phyloP scores from a whole-genome alignment of 2,888 invertebrate genomes.

The Dascillus cervinus region DNA sequence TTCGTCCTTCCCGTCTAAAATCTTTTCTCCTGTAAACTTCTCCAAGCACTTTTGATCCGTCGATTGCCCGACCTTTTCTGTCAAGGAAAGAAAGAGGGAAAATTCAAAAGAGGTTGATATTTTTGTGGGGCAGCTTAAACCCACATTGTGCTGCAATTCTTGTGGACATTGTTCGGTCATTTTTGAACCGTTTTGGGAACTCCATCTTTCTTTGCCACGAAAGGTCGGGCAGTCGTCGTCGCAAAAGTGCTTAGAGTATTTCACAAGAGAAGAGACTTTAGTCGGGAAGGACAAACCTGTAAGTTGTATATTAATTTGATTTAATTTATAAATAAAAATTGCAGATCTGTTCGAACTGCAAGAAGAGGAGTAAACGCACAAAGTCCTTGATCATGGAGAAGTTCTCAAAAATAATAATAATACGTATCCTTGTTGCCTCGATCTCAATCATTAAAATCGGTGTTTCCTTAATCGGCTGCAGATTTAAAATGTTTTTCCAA shows the following conservation, averaged over 20 bases:
- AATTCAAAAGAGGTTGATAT: constrained; percentile 85
- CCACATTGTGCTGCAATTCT: constrained; percentile 78
- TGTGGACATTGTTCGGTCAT: constrained; percentile 88
- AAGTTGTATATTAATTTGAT: constrained; percentile 11
- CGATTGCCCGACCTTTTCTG: no score
- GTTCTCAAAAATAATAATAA: constrained; percentile 87
- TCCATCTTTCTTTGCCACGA: constrained; percentile 80
- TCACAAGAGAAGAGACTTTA: constrained; percentile 84
- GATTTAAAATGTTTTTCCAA: constrained; percentile 82
- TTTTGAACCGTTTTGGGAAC: constrained; percentile 94
- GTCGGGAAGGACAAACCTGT: constrained; percentile 95
- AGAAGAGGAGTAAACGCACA: constrained; percentile 82
- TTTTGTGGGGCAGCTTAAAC: constrained; percentile 90
- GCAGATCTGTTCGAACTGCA: constrained; percentile 88
- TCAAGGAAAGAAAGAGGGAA: no score
- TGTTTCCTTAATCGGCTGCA: constrained; percentile 26
- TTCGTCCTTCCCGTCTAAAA: no score
- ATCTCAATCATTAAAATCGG: constrained; percentile 1
- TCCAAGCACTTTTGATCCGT: no score
- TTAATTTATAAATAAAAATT: constrained; percentile 22
- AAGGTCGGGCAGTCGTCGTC: constrained; percentile 68
- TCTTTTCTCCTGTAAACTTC: no score
- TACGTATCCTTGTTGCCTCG: constrained; percentile 59
- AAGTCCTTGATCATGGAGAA: constrained; percentile 91
- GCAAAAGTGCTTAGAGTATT: constrained; percentile 81